A percentile compares a stretch with the other conserved stretches of the same genome.
Evolutionary conservation across 1,140 invertebrate species (phyloP).

Genomic region (Brachionus rubens): DNA sequence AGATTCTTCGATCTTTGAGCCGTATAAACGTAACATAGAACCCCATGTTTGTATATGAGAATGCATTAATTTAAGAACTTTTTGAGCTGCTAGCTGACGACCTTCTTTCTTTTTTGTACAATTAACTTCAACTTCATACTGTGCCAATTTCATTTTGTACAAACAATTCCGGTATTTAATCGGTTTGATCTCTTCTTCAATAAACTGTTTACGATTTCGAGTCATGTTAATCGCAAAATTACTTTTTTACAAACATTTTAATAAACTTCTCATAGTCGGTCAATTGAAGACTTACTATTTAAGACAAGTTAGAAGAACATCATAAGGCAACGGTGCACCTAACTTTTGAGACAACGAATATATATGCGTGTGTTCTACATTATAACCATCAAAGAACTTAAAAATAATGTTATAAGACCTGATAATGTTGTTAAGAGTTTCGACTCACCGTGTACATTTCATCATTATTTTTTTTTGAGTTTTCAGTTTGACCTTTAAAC

Average conservation of each 20-base stretch:
- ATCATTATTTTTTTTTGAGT: slow-evolving; percentile 37
- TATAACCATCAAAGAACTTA: slow-evolving; percentile 87
- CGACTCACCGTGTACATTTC: slow-evolving; percentile 36
- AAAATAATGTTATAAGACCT: slow-evolving; percentile 46
- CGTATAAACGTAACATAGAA: slow-evolving; percentile 84
- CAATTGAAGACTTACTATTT: slow-evolving; percentile 64
- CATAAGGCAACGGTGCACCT: slow-evolving; percentile 88
- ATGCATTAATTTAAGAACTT: slow-evolving; percentile 83
- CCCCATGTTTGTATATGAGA: slow-evolving; percentile 92
- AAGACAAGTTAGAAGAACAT: slow-evolving; percentile 83
- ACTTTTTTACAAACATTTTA: slow-evolving; percentile 7
- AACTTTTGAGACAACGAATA: slow-evolving; percentile 88
- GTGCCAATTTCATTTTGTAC: slow-evolving; percentile 88
- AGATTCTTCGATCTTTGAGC: slow-evolving; percentile 65
- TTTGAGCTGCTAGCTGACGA: slow-evolving; percentile 91
- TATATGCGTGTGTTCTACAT: slow-evolving; percentile 85
- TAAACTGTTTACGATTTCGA: slow-evolving; percentile 71
- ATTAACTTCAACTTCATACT: slow-evolving; percentile 68
- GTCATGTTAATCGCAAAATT: slow-evolving; percentile 48
- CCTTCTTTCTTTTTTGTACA: slow-evolving; percentile 95
- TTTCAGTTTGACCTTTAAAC: slow-evolving; percentile 65
- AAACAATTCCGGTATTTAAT: slow-evolving; percentile 87
- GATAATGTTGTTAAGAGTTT: neutral
- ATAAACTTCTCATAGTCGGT: neutral
- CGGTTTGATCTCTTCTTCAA: slow-evolving; percentile 80